These are phyloP conservation scores for Diceros bicornis DNA, from an alignment of 2,797 vertebrate species.

Conservation along the genomic window DNA sequence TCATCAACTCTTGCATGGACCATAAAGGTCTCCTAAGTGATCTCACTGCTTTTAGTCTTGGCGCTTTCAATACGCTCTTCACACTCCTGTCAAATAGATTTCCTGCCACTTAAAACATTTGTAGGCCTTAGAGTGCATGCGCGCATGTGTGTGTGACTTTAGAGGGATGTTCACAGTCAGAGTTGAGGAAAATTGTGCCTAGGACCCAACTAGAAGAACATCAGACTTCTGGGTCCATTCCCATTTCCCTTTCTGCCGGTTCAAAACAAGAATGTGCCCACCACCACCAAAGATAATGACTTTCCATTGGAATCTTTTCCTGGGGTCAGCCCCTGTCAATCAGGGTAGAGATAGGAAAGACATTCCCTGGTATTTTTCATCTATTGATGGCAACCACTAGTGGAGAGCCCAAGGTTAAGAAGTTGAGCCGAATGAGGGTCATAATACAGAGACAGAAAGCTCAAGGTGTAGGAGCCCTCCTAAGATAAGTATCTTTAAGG, in stretches of 20 bases:
- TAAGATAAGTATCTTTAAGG: background rate
- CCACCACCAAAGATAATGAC: background rate
- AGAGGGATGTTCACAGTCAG: background rate
- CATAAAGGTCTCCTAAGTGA: background rate
- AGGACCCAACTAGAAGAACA: background rate
- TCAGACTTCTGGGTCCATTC: background rate
- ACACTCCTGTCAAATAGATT: background rate
- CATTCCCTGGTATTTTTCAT: background rate
- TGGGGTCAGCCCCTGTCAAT: background rate
- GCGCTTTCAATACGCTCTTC: background rate
- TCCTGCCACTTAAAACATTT: conserved; percentile 6
- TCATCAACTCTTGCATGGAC: background rate
- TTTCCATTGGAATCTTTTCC: background rate
- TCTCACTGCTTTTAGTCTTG: background rate
- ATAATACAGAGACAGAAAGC: background rate
- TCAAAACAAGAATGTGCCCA: conserved; percentile 5
- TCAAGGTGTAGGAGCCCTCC: background rate
- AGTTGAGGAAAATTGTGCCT: background rate
- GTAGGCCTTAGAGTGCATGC: background rate
- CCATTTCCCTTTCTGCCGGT: background rate
- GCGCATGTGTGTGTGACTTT: background rate
- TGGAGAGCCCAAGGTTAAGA: background rate
- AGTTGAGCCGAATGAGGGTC: background rate
- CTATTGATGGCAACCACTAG: background rate
- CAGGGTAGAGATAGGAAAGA: background rate